Evolutionary conservation across 1,140 invertebrate species (phyloP), one percentile per base, ranked within the genome.

Genomic region (Pomacea maculata): DNA sequence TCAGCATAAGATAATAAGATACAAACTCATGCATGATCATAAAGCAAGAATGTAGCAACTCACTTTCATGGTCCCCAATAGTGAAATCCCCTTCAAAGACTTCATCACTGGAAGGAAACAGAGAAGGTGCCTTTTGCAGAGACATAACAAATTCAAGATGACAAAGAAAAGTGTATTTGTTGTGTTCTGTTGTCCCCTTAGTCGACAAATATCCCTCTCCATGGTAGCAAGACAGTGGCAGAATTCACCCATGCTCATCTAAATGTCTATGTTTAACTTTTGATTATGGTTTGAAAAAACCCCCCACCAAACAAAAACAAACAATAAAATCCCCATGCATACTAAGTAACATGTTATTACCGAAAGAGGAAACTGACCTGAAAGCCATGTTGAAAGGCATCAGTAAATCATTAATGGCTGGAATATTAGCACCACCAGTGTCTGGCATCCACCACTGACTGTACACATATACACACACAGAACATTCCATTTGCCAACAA

Each of bases 391-490:
- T 95, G 94, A 96, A 96, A 82, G 92, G 93, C 29, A 93, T 90
- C 82, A 99, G 91, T 12, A 99, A 92, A 88, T 98, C 96, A 90
- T 99, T 99, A 63, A 99, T 89, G 4, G 97, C 97, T 11, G 97
- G 97, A 78, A 99, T 93, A 92, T 99, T 99, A 2, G 96, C 94
- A 9, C 97, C 97, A n/a, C 98, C 97, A 1, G 97, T 98, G 87
- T 97, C 96, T 11, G 97, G 97, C 92, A 96, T 95, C 96, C 96
- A 96, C 94, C 93, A 94, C 84, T 94, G 93, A 82, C 94, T 94
- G 86, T 21, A 88, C 89, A 72, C n/a, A 75, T 9, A 75, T n/a
- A 75, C 73, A 75, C 73, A 75, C 14, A 75, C 1, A 75, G 25
- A 45, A 45, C 6, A 6, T 45, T 45, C 34, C 34, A 4, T 45